Conservation (phyloP, 2,888 invertebrate genomes). For the Balanococcus diminutus region DNA sequence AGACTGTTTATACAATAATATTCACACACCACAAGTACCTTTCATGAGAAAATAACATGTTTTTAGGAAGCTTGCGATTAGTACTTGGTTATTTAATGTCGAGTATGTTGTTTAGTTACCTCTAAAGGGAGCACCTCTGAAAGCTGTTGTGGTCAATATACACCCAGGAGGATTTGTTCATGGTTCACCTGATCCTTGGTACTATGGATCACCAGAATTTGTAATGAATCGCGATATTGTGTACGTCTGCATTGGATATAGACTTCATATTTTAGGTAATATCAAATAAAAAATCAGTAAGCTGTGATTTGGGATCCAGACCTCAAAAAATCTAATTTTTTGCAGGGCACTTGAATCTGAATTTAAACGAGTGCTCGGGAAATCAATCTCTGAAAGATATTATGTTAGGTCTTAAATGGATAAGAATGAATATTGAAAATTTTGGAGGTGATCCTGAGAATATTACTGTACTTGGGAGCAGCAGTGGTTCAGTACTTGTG, state of each 20-base stretch:
- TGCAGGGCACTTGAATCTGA: neutral
- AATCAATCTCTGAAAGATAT: neutral
- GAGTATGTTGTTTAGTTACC: neutral
- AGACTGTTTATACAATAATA: conserved; percentile 32
- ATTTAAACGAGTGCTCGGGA: neutral
- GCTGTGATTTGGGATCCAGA: no score
- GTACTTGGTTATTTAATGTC: neutral
- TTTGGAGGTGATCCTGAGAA: neutral
- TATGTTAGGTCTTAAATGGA: neutral
- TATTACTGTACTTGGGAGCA: neutral
- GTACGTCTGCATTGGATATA: conserved; percentile 25
- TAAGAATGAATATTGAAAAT: neutral
- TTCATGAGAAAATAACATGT: no score
- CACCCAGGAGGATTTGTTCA: conserved; percentile 3
- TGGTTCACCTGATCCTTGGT: neutral
- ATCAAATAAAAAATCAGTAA: neutral
- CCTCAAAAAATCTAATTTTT: neutral
- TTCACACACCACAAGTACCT: conserved; percentile 18
- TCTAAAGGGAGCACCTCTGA: neutral
- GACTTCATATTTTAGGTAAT: conserved; percentile 29
- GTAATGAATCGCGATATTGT: conserved; percentile 36
- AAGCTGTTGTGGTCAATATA: conserved; percentile 18
- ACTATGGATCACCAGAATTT: conserved; percentile 31
- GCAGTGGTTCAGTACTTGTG: neutral
- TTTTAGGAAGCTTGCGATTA: no score